phyloP scores from a whole-genome alignment of 2,888 invertebrate species.

The Tenthredo livida region DNA sequence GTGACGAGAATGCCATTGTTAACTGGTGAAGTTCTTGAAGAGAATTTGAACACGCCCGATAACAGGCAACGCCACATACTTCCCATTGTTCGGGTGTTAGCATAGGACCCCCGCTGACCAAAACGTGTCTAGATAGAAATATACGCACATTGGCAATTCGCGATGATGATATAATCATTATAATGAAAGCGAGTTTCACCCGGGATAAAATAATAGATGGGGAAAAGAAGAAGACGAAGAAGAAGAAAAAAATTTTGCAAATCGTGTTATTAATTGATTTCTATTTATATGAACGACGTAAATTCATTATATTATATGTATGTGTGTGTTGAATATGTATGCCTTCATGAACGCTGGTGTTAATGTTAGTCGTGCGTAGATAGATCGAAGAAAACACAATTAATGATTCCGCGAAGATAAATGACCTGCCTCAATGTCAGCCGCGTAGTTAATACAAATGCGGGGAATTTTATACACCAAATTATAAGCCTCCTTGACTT shows the following conservation, averaged over 20 bases:
- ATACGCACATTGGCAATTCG: constrained; percentile 9
- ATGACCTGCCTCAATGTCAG: constrained; percentile 41
- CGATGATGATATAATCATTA: neutral
- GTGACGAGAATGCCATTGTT: constrained; percentile 93
- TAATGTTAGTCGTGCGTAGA: neutral
- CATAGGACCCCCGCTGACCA: constrained; percentile 90
- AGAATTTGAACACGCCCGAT: constrained; percentile 92
- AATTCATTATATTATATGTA: neutral
- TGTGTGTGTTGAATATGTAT: neutral
- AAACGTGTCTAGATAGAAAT: constrained; percentile 83
- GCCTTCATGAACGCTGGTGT: neutral
- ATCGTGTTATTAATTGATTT: neutral
- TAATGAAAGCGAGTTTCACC: neutral
- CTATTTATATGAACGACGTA: neutral
- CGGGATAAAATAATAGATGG: neutral
- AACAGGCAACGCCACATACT: constrained; percentile 89
- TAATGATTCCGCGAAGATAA: constrained; percentile 31
- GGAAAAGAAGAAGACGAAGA: neutral
- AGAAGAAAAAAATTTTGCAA: neutral
- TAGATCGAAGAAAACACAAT: constrained; percentile 15
- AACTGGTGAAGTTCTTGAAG: constrained; percentile 93
- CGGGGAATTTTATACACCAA: constrained; percentile 30
- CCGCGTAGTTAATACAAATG: neutral
- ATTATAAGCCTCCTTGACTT: constrained; percentile 15
- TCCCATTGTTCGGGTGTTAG: constrained; percentile 93